Evolutionary conservation across 2,113 vertebrate genomes (phyloP), one percentile per base, ranked within the genome.

Genomic region (Hipposideros armiger): DNA sequence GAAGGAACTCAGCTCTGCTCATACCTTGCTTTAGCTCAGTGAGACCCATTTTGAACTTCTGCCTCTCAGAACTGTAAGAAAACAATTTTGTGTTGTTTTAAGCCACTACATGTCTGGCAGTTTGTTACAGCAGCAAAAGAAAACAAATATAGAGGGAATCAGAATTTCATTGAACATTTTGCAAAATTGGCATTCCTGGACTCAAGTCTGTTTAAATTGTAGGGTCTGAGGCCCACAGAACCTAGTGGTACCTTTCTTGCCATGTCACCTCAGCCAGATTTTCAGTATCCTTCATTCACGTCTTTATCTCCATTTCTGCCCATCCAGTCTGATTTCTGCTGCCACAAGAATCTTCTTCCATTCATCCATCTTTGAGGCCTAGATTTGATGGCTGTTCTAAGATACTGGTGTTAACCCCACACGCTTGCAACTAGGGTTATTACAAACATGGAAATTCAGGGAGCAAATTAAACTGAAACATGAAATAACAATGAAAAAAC

Each of bases 401-500:
- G 36, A 69, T 36, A 74, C 9, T 42, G 7, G 2, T 36, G 45
- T 93, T 85, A 90, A 94, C 26, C 24, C 28, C 80, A 66, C 26
- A 50, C 11, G 42, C 22, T 83, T 87, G 74, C 76, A 54, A 69
- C 45, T 73, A 28, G 22, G 42, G 17, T 89, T 92, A 67, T 42
- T 84, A 95, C 30, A 90, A 95, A 86, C 40, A 54, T 20, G 56
- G 28, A 87, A 88, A 88, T 40, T 76, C 56, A 80, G 52, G 22
- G 9, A 84, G 22, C 15, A 90, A 72, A 52, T 60, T 78, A 54
- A 95, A 64, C 11, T 58, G 42, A 87, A 93, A 90, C 17, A 77
- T 52, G 67, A 96, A 97, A 83, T 86, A 87, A 81, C 60, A 81
- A 72, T 32, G 67, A 95, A 45, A 94, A 92, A 32, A 62, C 2